phyloP scores from a whole-genome alignment of 2,888 invertebrate species.

The Rhagonycha fulva region DNA sequence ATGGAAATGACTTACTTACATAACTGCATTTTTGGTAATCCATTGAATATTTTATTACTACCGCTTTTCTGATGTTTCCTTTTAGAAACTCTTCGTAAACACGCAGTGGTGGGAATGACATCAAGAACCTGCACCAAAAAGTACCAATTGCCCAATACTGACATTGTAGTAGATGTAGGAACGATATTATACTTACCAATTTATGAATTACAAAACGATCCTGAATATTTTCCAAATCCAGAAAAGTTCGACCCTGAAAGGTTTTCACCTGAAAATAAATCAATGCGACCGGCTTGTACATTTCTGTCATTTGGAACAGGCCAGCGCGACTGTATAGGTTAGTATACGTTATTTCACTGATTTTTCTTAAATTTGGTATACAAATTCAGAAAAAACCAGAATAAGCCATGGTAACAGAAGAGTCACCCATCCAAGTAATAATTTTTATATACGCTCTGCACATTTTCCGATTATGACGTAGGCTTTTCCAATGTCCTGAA shows the following conservation, averaged over 20 bases:
- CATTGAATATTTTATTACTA: background rate
- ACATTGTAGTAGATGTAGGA: slow-evolving; percentile 36
- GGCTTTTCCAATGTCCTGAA: too few species aligned
- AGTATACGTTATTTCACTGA: too few species aligned
- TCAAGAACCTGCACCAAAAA: slow-evolving; percentile 37
- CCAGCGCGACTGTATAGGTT: slow-evolving; percentile 62
- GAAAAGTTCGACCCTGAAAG: slow-evolving; percentile 65
- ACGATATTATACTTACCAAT: slow-evolving; percentile 36
- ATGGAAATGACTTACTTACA: slow-evolving; percentile 57
- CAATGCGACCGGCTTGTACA: slow-evolving; percentile 54
- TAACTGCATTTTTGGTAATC: slow-evolving; percentile 50
- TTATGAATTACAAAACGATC: slow-evolving; percentile 42
- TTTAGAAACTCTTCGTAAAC: slow-evolving; percentile 43
- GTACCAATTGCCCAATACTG: slow-evolving; percentile 40
- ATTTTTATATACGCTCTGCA: too few species aligned
- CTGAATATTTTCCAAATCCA: slow-evolving; percentile 58
- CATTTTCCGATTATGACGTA: too few species aligned
- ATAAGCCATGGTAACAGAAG: too few species aligned
- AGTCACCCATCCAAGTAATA: too few species aligned
- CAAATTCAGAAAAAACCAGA: too few species aligned
- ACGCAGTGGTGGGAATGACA: slow-evolving; percentile 41
- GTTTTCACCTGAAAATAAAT: slow-evolving; percentile 60
- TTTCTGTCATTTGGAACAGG: slow-evolving; percentile 65
- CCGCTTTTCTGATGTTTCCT: background rate
- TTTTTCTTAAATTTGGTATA: too few species aligned